phyloP scores from a whole-genome alignment of 2,797 vertebrate genomes.

The Poeciliopsis paucimaculata region DNA sequence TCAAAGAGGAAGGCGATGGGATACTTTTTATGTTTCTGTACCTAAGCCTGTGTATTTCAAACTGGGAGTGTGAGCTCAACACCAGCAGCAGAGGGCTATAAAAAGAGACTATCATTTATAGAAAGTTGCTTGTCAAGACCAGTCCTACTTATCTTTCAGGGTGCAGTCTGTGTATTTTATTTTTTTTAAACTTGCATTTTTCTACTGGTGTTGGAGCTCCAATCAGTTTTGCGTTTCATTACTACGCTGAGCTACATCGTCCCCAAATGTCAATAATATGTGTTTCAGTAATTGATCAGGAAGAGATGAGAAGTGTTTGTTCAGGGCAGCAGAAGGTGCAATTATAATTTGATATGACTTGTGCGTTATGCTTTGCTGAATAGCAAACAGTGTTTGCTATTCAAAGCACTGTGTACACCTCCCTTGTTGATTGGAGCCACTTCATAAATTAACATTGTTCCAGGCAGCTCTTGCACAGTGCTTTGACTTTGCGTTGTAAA shows the following conservation, averaged over 20 bases:
- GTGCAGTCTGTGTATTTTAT: conserved; percentile 51
- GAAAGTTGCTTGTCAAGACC: conserved; percentile 60
- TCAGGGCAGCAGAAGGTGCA: background rate
- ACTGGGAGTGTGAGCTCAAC: conserved; percentile 53
- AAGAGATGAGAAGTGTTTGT: conserved; percentile 24
- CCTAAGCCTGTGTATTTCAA: conserved; percentile 48
- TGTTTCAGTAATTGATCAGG: conserved; percentile 56
- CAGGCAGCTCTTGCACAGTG: conserved; percentile 23
- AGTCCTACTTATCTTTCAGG: conserved; percentile 73
- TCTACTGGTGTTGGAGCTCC: conserved; percentile 52
- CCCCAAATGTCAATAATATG: conserved; percentile 70
- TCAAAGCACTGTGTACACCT: conserved; percentile 27
- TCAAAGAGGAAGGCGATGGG: conserved; percentile 21
- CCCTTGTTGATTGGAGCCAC: conserved; percentile 8
- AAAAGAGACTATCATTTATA: conserved; percentile 81
- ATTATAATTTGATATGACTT: background rate
- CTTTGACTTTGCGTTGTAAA: conserved; percentile 42
- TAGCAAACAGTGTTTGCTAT: conserved; percentile 20
- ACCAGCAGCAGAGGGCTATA: conserved; percentile 57
- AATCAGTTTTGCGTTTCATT: conserved; percentile 61
- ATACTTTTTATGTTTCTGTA: conserved; percentile 33
- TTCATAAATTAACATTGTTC: conserved; percentile 31
- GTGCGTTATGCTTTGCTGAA: background rate
- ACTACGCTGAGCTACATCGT: conserved; percentile 56
- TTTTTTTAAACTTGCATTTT: conserved; percentile 13